Evolutionary conservation across 35 echinoderm and acorn worm species (phyloP).

Genomic region (Holothuria glaberrima): DNA sequence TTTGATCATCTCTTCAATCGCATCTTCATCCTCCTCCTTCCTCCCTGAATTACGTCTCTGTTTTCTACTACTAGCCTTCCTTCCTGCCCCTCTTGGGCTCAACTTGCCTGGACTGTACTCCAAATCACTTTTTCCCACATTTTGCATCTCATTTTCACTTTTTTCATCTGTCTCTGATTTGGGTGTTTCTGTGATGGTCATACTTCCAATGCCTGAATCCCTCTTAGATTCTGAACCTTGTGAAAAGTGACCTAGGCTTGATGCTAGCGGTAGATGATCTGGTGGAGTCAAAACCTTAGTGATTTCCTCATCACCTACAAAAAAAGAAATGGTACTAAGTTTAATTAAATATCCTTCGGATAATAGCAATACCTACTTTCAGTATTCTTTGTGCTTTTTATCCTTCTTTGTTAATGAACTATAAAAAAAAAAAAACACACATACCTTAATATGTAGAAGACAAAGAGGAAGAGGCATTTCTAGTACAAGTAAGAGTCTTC

Average conservation of each 20-base stretch:
- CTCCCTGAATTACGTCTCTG: slow-evolving; percentile 40
- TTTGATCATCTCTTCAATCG: slow-evolving; percentile 34
- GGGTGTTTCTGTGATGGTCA: slow-evolving; percentile 81
- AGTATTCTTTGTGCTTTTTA: no score
- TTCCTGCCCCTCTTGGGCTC: slow-evolving; percentile 46
- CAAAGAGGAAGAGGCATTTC: no score
- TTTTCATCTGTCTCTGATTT: slow-evolving; percentile 70
- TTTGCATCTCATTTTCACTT: neutral
- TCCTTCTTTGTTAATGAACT: no score
- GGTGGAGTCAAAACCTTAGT: neutral
- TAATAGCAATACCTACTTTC: no score
- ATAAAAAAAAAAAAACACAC: no score
- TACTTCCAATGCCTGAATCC: slow-evolving; percentile 95
- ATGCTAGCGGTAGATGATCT: neutral
- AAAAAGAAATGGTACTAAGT: no score
- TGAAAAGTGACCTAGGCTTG: slow-evolving; percentile 20
- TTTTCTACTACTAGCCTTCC: slow-evolving; percentile 51
- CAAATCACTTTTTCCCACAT: neutral
- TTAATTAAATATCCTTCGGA: no score
- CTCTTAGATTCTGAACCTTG: slow-evolving; percentile 72
- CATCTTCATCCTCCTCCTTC: slow-evolving; percentile 59
- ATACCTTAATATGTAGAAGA: no score
- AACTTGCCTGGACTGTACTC: slow-evolving; percentile 1
- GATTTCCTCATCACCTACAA: slow-evolving; percentile 6
- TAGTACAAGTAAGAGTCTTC: no score